These are phyloP conservation scores for Numenius phaeopus DNA, from an alignment of 2,797 vertebrate genomes.

Conservation along the genomic window DNA sequence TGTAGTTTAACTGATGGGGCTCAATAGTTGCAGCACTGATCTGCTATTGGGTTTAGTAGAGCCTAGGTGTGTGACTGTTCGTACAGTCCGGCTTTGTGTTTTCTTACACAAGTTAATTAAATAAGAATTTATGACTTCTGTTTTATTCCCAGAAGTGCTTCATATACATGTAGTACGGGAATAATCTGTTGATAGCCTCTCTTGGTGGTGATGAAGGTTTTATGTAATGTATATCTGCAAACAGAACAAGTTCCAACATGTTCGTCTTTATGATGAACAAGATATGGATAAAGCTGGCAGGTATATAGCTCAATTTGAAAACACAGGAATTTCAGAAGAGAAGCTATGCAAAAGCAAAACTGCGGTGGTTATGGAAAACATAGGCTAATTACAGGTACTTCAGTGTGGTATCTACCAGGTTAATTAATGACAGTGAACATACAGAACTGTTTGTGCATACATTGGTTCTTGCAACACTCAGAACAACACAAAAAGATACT, in stretches of 20 bases:
- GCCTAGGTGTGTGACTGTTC: not conserved
- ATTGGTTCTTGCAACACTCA: not conserved
- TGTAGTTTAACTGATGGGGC: not conserved
- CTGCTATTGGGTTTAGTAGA: not conserved
- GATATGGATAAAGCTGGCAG: not conserved
- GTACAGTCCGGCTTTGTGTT: not conserved
- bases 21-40: not conserved
- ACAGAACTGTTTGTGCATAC: not conserved
- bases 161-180: not conserved
- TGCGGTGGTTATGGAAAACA: not conserved
- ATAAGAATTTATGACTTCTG: not conserved
- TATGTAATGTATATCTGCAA: slow-evolving; percentile 18
- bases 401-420: not conserved
- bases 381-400: not conserved
- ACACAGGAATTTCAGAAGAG: not conserved
- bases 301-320: not conserved
- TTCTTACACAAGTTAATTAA: not conserved
- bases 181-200: not conserved
- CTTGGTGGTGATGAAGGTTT: slow-evolving; percentile 29
- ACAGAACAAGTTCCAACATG: slow-evolving; percentile 45
- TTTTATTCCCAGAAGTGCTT: slow-evolving; percentile 6
- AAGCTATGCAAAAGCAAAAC: not conserved
- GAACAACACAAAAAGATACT: not conserved
- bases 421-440: not conserved
- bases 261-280: not conserved